Evolutionary conservation across 1,140 invertebrate species (phyloP).

Genomic region (Sogatella furcifera): DNA sequence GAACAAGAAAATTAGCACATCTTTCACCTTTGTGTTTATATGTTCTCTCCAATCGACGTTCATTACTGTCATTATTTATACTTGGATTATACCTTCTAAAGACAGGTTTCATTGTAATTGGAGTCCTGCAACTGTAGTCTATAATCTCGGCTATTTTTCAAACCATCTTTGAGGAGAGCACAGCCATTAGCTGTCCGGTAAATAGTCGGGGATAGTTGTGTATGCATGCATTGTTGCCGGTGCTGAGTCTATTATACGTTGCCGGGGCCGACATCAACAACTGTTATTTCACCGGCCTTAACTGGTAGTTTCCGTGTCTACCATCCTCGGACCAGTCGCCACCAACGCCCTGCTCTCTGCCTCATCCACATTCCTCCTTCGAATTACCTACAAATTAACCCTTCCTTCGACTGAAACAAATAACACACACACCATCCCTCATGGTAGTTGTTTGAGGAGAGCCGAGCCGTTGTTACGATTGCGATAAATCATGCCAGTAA

Average conservation of each 20-base stretch:
- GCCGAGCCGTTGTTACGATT: no score
- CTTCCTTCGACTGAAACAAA: no score
- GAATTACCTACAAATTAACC: no score
- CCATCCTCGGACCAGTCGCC: no score
- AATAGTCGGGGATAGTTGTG: not conserved
- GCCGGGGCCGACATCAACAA: not conserved
- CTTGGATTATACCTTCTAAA: constrained; percentile 9
- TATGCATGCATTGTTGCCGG: constrained; percentile 8
- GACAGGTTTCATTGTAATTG: constrained; percentile 11
- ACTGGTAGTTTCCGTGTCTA: constrained; percentile 6
- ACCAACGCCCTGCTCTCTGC: no score
- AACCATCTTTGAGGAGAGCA: not conserved
- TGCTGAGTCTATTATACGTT: not conserved
- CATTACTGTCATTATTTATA: constrained; percentile 15
- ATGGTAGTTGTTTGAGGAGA: no score
- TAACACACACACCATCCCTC: no score
- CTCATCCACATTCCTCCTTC: no score
- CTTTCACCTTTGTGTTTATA: constrained; percentile 17
- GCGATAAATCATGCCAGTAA: no score
- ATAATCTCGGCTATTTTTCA: constrained; percentile 3
- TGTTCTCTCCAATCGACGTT: constrained; percentile 9
- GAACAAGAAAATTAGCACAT: constrained; percentile 17
- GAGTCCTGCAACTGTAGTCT: constrained; percentile 1
- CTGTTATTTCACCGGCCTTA: constrained; percentile 6
- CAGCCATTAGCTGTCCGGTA: not conserved